Evolutionary conservation across 2,888 invertebrate genomes (phyloP).

Genomic region (Oscheius sp.): DNA sequence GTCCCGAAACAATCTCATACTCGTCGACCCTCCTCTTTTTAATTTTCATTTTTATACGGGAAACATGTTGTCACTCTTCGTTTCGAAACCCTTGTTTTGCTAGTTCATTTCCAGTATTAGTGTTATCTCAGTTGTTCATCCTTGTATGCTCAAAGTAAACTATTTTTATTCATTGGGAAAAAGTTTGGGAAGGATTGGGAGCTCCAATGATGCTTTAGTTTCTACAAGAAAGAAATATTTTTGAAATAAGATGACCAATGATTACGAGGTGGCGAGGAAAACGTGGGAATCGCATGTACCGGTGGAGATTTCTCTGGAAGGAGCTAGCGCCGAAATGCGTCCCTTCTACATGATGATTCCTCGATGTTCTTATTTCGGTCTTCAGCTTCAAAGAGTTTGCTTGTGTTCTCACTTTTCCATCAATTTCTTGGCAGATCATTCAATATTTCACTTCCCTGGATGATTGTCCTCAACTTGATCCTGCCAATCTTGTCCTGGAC

Average conservation of each 20-base stretch:
- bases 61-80: too few species aligned
- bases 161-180: neutral
- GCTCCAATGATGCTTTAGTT: too few species aligned
- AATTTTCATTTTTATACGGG: neutral
- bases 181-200: neutral
- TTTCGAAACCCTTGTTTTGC: neutral
- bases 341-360: constrained; percentile 69
- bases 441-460: constrained; percentile 28
- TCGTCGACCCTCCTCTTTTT: too few species aligned
- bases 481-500: constrained; percentile 64
- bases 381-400: constrained; percentile 52
- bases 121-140: constrained; percentile 1
- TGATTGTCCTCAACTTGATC: constrained; percentile 32
- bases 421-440: neutral
- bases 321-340: constrained; percentile 82
- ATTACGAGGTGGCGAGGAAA: constrained; percentile 91
- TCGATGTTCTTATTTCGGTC: constrained; percentile 66
- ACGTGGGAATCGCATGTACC: constrained; percentile 96
- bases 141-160: neutral
- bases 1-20: too few species aligned
- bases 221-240: too few species aligned
- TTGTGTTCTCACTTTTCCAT: neutral
- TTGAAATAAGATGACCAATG: constrained; percentile 73
- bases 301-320: constrained; percentile 88
- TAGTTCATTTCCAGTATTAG: neutral